Evolutionary conservation across 2,888 invertebrate species (phyloP).

Genomic region (Cataglyphis altisquamis): DNA sequence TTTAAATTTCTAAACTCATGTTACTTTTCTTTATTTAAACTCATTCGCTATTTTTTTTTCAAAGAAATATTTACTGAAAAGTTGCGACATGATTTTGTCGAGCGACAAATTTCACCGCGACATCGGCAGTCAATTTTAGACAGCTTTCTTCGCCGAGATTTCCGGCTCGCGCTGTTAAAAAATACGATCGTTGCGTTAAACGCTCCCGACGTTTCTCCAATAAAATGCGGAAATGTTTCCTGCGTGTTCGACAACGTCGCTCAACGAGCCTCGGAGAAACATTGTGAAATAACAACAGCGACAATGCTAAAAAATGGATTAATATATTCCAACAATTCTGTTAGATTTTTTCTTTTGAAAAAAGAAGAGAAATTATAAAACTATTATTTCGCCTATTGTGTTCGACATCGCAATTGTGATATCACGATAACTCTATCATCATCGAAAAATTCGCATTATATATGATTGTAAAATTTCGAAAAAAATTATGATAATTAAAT

Average conservation of each 20-base stretch:
- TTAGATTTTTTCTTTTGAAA: conserved; percentile 32
- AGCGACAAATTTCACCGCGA: conserved; percentile 11
- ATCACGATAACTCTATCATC: conserved; percentile 3
- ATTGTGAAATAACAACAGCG: conserved; percentile 35
- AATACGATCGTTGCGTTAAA: conserved; percentile 49
- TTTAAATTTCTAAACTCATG: conserved; percentile 27
- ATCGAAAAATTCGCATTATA: not conserved
- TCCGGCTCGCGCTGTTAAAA: conserved; percentile 37
- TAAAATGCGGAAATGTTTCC: conserved; percentile 54
- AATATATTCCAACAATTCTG: conserved; percentile 50
- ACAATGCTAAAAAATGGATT: conserved; percentile 49
- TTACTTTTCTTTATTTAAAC: not conserved
- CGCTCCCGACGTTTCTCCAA: conserved; percentile 56
- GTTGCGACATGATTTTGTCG: not conserved
- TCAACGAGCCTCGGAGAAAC: conserved; percentile 26
- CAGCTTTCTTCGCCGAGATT: conserved; percentile 28
- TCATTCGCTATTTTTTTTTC: conserved; percentile 16
- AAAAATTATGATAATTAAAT: conserved; percentile 5
- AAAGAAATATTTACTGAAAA: conserved; percentile 15
- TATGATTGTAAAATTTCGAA: not conserved
- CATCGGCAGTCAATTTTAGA: conserved; percentile 27
- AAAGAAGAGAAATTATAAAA: conserved; percentile 39
- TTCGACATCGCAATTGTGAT: not conserved
- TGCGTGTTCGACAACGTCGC: conserved; percentile 50
- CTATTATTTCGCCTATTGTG: conserved; percentile 22